Evolutionary conservation across 2,888 invertebrate genomes (phyloP).

Genomic region (Apodemia zela): DNA sequence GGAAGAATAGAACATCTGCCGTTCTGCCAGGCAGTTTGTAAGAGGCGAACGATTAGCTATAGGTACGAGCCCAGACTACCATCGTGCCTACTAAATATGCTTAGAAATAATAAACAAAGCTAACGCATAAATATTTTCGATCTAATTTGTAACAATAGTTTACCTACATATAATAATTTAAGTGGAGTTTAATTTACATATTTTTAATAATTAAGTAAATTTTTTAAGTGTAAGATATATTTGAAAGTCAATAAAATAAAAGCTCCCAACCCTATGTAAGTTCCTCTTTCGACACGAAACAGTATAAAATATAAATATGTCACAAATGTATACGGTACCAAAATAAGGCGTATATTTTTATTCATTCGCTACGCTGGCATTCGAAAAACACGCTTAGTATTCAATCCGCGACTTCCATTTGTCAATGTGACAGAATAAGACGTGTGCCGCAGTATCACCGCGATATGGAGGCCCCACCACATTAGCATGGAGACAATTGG

Average conservation of each 20-base stretch:
- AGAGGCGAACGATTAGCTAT: too few species aligned
- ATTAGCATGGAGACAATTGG: conserved; percentile 65
- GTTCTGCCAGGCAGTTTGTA: too few species aligned
- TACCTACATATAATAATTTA: not conserved
- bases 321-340: conserved; percentile 19
- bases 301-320: conserved; percentile 14
- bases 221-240: too few species aligned
- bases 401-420: conserved; percentile 10
- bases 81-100: too few species aligned
- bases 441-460: conserved; percentile 40
- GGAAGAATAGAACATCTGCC: too few species aligned
- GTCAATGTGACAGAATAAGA: conserved; percentile 43
- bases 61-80: too few species aligned
- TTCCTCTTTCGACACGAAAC: not conserved
- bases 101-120: too few species aligned
- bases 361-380: conserved; percentile 33
- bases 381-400: conserved; percentile 14
- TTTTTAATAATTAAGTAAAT: not conserved
- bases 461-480: conserved; percentile 50
- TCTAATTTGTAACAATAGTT: too few species aligned
- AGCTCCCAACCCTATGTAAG: not conserved
- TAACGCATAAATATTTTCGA: too few species aligned
- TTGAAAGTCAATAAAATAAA: not conserved
- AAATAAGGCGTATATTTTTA: conserved; percentile 36
- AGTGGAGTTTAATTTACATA: not conserved